Base-by-base conservation (phyloP, 2,888 invertebrate species). In the Alsophila aescularia region DNA sequence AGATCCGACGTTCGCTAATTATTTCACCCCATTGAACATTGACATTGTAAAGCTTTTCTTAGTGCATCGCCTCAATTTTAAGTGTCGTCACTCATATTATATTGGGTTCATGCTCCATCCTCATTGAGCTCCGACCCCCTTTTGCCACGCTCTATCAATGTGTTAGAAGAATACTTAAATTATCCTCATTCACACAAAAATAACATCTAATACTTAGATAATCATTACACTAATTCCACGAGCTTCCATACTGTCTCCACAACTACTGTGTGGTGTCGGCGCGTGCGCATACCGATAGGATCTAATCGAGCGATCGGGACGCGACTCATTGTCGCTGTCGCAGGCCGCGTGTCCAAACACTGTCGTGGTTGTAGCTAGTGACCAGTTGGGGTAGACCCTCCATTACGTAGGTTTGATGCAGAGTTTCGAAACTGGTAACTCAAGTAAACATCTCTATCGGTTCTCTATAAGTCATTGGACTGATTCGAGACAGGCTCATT, bases 271-370 rank as follows among this genome's bases (percentile, higher is more conserved):
- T 16, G 8, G 34, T 13, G 12, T 35, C 69, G 81, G 82, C 87
- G 83, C 85, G 87, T 83, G 87, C 85, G 79, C 75, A 70, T 1
- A 48, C 58, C 64, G 83, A 88, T 88, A 80, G 59, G 63, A 86
- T 80, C 86, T 83, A 74, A 86, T 85, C 84, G 74, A 57, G 64
- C 62, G 77, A 84, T 84, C 81, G 77, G 63, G 72, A 81, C 84
- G 81, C 77, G 74, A 77, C 74, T 75, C 79, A 75, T 81, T 81
- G 82, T 84, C 82, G 79, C 72, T 72, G 82, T 79, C 79, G 79
- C 78, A 69, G 69, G 65, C 70, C 72, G 74, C 81, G 75, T 83
- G 85, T 87, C 85, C 79, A 87, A 87, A 87, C 85, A 86, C 72
- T 77, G 81, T 73, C 76, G 68, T 66, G n/a, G 40, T 59, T 63